These are phyloP conservation scores for Diacarnus erythraeanus DNA, from an alignment of 37 sponge, comb jelly and placozoan species.

Conservation along the genomic window DNA sequence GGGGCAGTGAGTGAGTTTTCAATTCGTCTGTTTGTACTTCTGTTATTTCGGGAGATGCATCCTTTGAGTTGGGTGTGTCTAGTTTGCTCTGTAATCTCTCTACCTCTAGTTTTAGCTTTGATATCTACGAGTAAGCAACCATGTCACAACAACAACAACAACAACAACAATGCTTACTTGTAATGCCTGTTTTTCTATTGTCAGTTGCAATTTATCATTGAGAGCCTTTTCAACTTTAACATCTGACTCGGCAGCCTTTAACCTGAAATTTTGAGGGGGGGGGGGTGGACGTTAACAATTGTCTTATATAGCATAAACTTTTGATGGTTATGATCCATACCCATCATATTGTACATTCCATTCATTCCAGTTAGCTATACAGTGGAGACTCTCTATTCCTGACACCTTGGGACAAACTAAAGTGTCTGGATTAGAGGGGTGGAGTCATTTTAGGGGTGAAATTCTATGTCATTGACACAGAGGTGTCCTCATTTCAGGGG, in stretches of 20 bases:
- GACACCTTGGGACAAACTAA: too few relatives aligned
- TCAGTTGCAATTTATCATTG: background rate
- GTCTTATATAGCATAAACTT: too few relatives aligned
- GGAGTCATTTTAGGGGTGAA: too few relatives aligned
- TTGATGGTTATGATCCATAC: too few relatives aligned
- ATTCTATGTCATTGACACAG: too few relatives aligned
- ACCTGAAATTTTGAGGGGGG: background rate
- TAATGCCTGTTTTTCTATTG: slow-evolving; percentile 1
- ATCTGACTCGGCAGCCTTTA: background rate
- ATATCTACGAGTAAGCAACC: background rate
- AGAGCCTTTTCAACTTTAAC: background rate
- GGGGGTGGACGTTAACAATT: too few relatives aligned
- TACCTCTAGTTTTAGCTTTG: background rate
- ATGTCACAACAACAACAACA: background rate
- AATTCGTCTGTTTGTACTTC: background rate
- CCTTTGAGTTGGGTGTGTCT: background rate
- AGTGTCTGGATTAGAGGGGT: too few relatives aligned
- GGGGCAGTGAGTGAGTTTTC: background rate
- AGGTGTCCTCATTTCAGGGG: too few relatives aligned
- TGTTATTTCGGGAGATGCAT: background rate
- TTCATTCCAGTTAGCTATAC: too few relatives aligned
- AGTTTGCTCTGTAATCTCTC: background rate
- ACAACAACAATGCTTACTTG: slow-evolving; percentile 3
- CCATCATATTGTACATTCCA: too few relatives aligned
- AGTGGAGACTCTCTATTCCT: too few relatives aligned